These are phyloP conservation scores for Anadara kagoshimensis DNA, from an alignment of 1,140 invertebrate genomes.

Conservation along the genomic window DNA sequence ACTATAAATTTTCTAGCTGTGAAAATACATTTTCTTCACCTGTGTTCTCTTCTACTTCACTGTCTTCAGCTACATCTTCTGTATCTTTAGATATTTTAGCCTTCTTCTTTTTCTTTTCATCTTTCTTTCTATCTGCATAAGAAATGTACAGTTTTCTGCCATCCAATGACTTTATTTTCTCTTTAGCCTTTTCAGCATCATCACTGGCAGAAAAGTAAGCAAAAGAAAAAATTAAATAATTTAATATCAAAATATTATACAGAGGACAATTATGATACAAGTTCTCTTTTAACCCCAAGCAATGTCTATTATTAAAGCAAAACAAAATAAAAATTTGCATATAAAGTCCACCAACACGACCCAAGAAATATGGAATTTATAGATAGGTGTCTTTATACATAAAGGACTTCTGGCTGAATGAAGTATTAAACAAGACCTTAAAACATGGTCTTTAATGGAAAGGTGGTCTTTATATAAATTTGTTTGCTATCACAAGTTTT, in stretches of 20 bases:
- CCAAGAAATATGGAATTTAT: too few species aligned
- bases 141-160: slow-evolving; percentile 47
- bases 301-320: too few species aligned
- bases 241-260: background rate
- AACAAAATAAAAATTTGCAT: too few species aligned
- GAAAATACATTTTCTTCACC: slow-evolving; percentile 2
- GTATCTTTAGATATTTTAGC: background rate
- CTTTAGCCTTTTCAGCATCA: slow-evolving; percentile 58
- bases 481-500: too few species aligned
- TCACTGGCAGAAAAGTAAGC: slow-evolving; percentile 39
- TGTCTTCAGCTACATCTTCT: slow-evolving; percentile 1
- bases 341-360: too few species aligned
- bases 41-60: slow-evolving; percentile 10
- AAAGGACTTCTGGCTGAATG: too few species aligned
- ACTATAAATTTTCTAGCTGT: too few species aligned
- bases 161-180: slow-evolving; percentile 39
- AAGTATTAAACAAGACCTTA: background rate
- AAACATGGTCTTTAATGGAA: too few species aligned
- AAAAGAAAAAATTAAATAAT: background rate
- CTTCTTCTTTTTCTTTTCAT: slow-evolving; percentile 27
- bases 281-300: too few species aligned
- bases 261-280: too few species aligned
- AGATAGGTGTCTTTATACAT: too few species aligned
- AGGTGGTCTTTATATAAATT: too few species aligned
- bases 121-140: slow-evolving; percentile 55